Evolutionary conservation across 1,140 invertebrate species (phyloP), one percentile per base, ranked within the genome.

Genomic region (Cotesia glomerata): DNA sequence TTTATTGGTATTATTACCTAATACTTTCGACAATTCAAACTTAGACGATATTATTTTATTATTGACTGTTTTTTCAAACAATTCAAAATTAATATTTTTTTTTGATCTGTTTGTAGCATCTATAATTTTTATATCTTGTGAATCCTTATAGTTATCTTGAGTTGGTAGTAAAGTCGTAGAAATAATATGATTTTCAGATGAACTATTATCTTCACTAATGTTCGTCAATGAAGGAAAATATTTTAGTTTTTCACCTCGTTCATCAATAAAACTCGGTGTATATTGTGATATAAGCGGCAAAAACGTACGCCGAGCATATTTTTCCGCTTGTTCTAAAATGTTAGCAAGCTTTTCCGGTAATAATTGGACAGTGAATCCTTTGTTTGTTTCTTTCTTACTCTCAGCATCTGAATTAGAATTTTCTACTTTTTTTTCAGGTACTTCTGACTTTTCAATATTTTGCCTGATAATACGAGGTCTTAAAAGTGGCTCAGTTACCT

Each of bases 301-400:
- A 8, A 94, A 84, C 0, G 92, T 94, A 78, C 93, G 91, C 61
- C 92, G 88, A 0, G 94, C 93, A 79, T 95, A 95, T 32, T 91
- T 89, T 81, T 95, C 94, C 0, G 93, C 94, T 77, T 94, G 91
- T 16, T 94, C 92, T 34, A 95, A 89, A 80, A 95, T 91, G 4
- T 91, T 91, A 0, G 92, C 92, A 13, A 95, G 80, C 35, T 92
- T 89, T 69, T 93, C 91, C 0, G 94, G 94, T 26, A 95, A 84
- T 76, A 94, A 91, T 79, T 95, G 94, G 5, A 95, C 92, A 0
- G 92, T 94, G 71, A 91, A 92, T 65, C 85, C 85, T 59, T 85
- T 81, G 0, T 81, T 18, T 64, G 3, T 69, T 52, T 67, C 1
- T 75, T 78, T 11, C 79, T 78, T 14, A n/a, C 51, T 49, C 1